Evolutionary conservation across 2,797 vertebrate genomes (phyloP), one percentile per base, ranked within the genome.

Genomic region (Oryzias dopingdopingensis): DNA sequence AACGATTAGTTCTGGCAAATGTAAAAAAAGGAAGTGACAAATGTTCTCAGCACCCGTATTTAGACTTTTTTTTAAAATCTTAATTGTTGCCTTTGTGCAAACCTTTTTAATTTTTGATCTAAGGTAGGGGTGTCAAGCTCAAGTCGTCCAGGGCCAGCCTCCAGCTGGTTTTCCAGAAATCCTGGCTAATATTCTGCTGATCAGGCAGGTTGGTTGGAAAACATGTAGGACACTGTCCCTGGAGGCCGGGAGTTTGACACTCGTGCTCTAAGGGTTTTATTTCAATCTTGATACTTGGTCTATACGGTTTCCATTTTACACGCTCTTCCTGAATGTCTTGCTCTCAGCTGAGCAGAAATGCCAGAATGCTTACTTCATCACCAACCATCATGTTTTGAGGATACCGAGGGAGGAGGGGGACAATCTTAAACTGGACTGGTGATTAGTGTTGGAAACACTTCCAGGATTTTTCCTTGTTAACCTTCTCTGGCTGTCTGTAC

Each of bases 331-430:
- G 57, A 53, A 64, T 55, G 61, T 59, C 56, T 56, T 42, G 58
- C 64, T 67, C 68, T 80, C 72, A 81, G 82, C 84, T 85, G 74
- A 86, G 73, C 71, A 66, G 58, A 80, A 81, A 86, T 89, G 77
- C 87, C 83, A 84, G 65, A 67, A 77, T 76, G 68, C 72, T 89
- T 81, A 87, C 83, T 52, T 86, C 78, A 89, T 87, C 84, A 0
- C 83, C 79, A 74, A 81, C 63, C 87, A 74, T 82, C 70, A 70
- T 48, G 49, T 76, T 67, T 75, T 49, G 56, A 79, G 65, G 59
- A 44, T 58, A 77, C 64, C 56, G 55, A 65, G 75, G 62, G 70
- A 65, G 72, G 29, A 16, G 70, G 49, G 52, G 50, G 40, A 56
- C 52, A 67, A 71, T 57, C 72, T 37, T 57, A 67, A 59, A 87